Evolutionary conservation across 2,113 vertebrate species (phyloP).

Genomic region (Merops nubicus): DNA sequence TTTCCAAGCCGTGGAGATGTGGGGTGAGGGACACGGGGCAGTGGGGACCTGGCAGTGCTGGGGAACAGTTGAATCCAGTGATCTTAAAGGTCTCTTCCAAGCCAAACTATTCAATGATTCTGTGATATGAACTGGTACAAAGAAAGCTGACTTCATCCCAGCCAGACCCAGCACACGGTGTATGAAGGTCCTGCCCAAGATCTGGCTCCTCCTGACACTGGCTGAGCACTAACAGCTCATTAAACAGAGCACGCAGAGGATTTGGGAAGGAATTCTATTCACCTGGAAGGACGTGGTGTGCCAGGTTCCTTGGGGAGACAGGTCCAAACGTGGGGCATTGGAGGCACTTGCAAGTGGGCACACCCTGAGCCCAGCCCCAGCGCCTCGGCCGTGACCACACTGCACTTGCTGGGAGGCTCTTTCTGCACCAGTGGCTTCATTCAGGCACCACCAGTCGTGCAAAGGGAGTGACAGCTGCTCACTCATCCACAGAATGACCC

Average conservation of each 20-base stretch:
- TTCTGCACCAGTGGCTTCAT: not conserved
- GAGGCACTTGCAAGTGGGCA: not conserved
- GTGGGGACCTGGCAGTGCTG: too few species aligned
- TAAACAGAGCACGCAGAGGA: fast-evolving
- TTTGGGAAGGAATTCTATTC: not conserved
- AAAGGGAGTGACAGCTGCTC: not conserved
- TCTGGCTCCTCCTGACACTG: not conserved
- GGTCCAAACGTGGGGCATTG: fast-evolving
- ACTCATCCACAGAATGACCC: not conserved
- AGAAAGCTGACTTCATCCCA: not conserved
- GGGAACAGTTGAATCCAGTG: not conserved
- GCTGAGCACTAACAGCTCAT: not conserved
- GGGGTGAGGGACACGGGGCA: too few species aligned
- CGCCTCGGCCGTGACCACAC: not conserved
- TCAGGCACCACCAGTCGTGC: not conserved
- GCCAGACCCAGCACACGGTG: fast-evolving
- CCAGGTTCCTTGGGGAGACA: not conserved
- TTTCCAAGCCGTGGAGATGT: too few species aligned
- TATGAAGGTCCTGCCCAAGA: not conserved
- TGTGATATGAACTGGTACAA: not conserved
- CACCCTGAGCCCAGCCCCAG: not conserved
- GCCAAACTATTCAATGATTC: not conserved
- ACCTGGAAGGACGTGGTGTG: not conserved
- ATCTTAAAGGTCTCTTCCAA: not conserved
- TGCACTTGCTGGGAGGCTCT: not conserved